Evolutionary conservation across 2,888 invertebrate genomes (phyloP).

Genomic region (Parnassius orleans): DNA sequence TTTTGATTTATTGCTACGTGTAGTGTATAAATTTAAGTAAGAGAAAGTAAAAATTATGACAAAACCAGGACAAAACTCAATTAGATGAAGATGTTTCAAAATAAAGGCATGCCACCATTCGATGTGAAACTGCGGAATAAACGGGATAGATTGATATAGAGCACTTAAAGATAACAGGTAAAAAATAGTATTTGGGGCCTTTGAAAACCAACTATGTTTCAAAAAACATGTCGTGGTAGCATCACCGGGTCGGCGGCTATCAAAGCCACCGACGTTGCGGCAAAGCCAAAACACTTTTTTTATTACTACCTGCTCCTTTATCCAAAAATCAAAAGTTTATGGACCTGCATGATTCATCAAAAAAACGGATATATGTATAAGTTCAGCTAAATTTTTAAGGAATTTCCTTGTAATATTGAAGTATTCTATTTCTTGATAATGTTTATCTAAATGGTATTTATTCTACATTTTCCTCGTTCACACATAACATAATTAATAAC

Average conservation of each 20-base stretch:
- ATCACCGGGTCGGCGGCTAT: constrained; percentile 45
- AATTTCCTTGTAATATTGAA: background rate
- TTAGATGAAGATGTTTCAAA: constrained; percentile 17
- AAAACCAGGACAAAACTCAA: too few relatives aligned
- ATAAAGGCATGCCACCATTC: constrained; percentile 6
- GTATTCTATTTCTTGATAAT: too few relatives aligned
- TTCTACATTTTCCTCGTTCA: too few relatives aligned
- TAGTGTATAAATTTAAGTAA: background rate
- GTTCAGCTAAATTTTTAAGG: background rate
- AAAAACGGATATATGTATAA: constrained; percentile 37
- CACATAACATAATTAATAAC: too few relatives aligned
- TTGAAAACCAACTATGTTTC: constrained; percentile 66
- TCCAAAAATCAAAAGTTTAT: constrained; percentile 67
- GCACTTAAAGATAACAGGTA: constrained; percentile 52
- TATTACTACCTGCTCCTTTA: constrained; percentile 64
- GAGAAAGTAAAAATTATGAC: background rate
- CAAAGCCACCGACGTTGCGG: constrained; percentile 62
- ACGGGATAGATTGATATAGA: constrained; percentile 40
- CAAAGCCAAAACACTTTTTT: constrained; percentile 63
- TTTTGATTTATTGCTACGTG: too few relatives aligned
- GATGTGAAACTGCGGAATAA: constrained; percentile 37
- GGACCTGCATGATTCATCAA: constrained; percentile 58
- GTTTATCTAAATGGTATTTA: too few relatives aligned
- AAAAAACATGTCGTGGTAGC: constrained; percentile 73
- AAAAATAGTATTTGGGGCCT: constrained; percentile 36